These are phyloP conservation scores for Ypsolopha scabrella DNA, from an alignment of 2,888 invertebrate species.

Conservation along the genomic window DNA sequence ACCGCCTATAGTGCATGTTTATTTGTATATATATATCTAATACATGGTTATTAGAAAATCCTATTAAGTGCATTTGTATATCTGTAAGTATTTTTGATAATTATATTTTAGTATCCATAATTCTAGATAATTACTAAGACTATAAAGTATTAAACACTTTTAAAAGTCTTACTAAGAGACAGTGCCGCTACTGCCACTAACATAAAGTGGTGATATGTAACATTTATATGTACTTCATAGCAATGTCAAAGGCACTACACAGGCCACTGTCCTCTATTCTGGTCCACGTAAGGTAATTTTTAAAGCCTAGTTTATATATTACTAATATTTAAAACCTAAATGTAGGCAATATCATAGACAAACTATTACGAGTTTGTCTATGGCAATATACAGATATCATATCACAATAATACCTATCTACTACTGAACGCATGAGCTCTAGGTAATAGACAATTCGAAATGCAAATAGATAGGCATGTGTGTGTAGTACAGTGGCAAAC, in stretches of 20 bases:
- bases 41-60: background rate
- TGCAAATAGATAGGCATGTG: background rate
- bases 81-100: no score
- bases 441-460: background rate
- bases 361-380: no score
- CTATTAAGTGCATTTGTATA: background rate
- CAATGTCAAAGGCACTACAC: slow-evolving; percentile 55
- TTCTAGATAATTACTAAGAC: no score
- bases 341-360: no score
- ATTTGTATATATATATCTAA: background rate
- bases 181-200: slow-evolving; percentile 34
- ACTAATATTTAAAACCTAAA: background rate
- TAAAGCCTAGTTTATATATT: background rate
- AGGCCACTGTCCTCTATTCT: slow-evolving; percentile 60
- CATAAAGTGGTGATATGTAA: slow-evolving; percentile 1
- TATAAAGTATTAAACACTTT: background rate
- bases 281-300: slow-evolving; percentile 43
- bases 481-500: background rate
- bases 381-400: no score
- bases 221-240: slow-evolving; percentile 19
- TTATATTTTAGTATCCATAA: no score
- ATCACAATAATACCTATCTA: no score
- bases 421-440: background rate
- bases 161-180: no score
- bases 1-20: background rate